Evolutionary conservation across 2,888 invertebrate species (phyloP), one percentile per base, ranked within the genome.

Genomic region (Brenthis daphne): DNA sequence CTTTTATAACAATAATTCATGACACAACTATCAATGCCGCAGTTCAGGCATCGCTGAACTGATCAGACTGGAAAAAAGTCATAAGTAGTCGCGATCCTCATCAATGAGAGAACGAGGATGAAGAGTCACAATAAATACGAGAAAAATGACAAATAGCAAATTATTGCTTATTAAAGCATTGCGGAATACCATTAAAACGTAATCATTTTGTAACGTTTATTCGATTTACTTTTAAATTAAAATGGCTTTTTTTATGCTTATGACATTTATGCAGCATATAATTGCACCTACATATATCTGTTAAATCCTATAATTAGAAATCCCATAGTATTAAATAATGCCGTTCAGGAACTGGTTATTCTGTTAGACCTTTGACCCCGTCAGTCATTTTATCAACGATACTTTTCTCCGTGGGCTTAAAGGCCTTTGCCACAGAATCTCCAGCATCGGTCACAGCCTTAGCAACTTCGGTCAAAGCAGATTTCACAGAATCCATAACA

Each of bases 351-450:
- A 66, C 58, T 43, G 73, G 74, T 84, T 84, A 85, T 75, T 85
- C 75, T 20, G 77, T 72, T 47, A 88, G 72, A 65, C 73, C 77
- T 71, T 88, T 89, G 57, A 89, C 72, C 43, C 83, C 82, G 70
- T 90, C 89, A 6, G 86, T 82, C 77, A 90, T 79, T 77, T 89
- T 89, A 73, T 86, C 84, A 4, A 88, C 57, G 6, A 84, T 73
- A 65, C 86, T 86, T 74, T 88, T 90, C 75, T 92, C 90, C 0
- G 90, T 90, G 0, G 90, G 91, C 60, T 88, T 90, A 73, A 91
- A 88, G 6, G 87, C 89, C 60, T 90, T 80, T 2, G 90, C 89
- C 0, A 91, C 87, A 0, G 90, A 86, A 64, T 91, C 90, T 0
- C 89, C 85, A 0, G 91, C 92, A 14, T 90, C 83, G 12, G 81